Conservation (phyloP, 1,140 invertebrate species). For the Camponotus vicinus region DNA sequence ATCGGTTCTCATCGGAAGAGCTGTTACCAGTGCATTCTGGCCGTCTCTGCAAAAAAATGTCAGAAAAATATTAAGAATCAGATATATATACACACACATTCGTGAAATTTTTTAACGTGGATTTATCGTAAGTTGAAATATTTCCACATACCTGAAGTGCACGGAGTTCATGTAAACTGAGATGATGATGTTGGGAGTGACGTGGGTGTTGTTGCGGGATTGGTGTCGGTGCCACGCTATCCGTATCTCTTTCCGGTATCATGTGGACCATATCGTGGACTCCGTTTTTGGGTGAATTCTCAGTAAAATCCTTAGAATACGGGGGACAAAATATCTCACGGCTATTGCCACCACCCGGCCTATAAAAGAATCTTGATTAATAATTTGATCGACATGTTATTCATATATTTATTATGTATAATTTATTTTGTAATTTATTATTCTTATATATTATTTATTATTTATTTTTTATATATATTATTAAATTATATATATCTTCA, state of each 20-base stretch:
- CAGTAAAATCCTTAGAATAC: conserved; percentile 83
- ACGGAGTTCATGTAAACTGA: conserved; percentile 89
- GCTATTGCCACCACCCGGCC: conserved; percentile 80
- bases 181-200: conserved; percentile 86
- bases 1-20: conserved; percentile 95
- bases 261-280: conserved; percentile 86
- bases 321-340: conserved; percentile 83
- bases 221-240: conserved; percentile 83
- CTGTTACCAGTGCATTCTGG: conserved; percentile 92
- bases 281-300: conserved; percentile 78
- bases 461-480: conserved; percentile 1
- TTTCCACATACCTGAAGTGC: conserved; percentile 87
- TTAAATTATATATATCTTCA: not conserved
- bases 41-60: conserved; percentile 87
- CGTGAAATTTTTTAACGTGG: not conserved
- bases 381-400: not conserved
- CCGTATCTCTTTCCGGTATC: conserved; percentile 88
- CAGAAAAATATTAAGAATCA: conserved; percentile 19
- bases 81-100: not conserved
- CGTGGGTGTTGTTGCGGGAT: conserved; percentile 84
- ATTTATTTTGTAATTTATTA: not conserved
- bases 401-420: not conserved
- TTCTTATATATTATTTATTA: not conserved
- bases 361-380: conserved; percentile 70
- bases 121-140: not conserved